Evolutionary conservation across 2,797 vertebrate species (phyloP), one percentile per base, ranked within the genome.

Genomic region (Anabas testudineus): DNA sequence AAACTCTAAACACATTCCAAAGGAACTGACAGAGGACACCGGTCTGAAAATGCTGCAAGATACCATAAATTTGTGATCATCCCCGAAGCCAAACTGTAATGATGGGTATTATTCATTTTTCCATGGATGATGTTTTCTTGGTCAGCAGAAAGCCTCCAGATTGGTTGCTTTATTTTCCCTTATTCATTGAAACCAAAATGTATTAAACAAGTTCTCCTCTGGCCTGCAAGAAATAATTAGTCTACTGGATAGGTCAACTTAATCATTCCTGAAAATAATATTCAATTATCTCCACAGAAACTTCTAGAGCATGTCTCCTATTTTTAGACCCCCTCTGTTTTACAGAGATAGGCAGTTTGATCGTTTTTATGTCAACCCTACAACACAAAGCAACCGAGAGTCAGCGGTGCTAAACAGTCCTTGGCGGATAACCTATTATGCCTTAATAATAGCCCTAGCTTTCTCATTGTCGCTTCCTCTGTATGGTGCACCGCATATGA

Each of bases 261-360:
- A 90, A 94, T 93, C 91, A 93, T 94, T 94, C 92, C 92, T 93
- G 92, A 91, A 95, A 94, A 94, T 94, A 93, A 94, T 94, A 92
- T 94, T 93, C 91, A 94, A 93, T 93, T 94, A 94, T 92, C 90
- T 93, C 84, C 71, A 88, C 83, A 45, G 85, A 84, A 92, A 91
- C 88, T 92, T 93, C 87, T 87, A 90, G 88, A 93, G 85, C 89
- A 90, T 53, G 76, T 51, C 71, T 84, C 77, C 91, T 94, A 92
- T 94, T 92, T 93, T 93, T 94, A 93, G 92, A 54, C 54, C 60
- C 71, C 73, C 72, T 82, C 86, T 89, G 84, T 88, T 91, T 92
- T 90, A 90, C 83, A 82, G 79, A 86, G 88, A 92, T 90, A 90
- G 81, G 84, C 76, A 78, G 84, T 87, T 89, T 89, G 83, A 88